A percentile compares a stretch with the other conserved stretches of the same genome.
phyloP scores from a whole-genome alignment of 1,140 invertebrate genomes.

The Pentalonia nigronervosa region DNA sequence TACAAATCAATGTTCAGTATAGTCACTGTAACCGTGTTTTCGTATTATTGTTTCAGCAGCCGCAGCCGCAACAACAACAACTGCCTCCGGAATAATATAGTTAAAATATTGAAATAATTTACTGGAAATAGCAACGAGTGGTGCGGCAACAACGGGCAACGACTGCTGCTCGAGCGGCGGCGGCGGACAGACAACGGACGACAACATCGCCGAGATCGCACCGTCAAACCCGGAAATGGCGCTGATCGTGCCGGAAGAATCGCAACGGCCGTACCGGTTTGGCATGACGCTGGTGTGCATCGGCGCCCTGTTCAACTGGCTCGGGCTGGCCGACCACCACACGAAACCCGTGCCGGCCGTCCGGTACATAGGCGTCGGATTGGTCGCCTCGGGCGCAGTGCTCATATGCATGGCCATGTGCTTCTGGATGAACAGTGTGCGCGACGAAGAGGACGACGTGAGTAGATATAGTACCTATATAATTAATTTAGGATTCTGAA shows the following conservation, averaged over 20 bases:
- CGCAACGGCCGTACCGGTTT: constrained; percentile 73
- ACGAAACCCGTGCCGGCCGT: constrained; percentile 70
- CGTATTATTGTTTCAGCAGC: neutral
- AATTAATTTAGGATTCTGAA: no score
- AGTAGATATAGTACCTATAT: neutral
- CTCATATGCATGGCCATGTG: constrained; percentile 80
- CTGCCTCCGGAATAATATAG: neutral
- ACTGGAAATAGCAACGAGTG: neutral
- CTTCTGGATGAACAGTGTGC: constrained; percentile 70
- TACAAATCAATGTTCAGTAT: neutral
- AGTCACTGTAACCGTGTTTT: neutral
- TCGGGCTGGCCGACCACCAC: constrained; percentile 76
- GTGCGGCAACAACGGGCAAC: neutral
- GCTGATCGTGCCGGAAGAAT: constrained; percentile 60
- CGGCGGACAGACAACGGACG: no score
- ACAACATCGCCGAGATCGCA: neutral
- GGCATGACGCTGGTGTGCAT: constrained; percentile 78
- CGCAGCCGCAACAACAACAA: neutral
- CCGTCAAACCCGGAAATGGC: constrained; percentile 48
- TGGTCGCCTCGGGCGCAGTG: constrained; percentile 76
- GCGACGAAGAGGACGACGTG: constrained; percentile 52
- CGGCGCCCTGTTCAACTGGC: constrained; percentile 80
- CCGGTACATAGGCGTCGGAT: constrained; percentile 77
- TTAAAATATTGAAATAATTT: neutral
- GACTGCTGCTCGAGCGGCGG: no score